These are phyloP conservation scores for Mesocentrotus franciscanus DNA, from an alignment of 53 echinoderm and acorn worm genomes.

Conservation along the genomic window DNA sequence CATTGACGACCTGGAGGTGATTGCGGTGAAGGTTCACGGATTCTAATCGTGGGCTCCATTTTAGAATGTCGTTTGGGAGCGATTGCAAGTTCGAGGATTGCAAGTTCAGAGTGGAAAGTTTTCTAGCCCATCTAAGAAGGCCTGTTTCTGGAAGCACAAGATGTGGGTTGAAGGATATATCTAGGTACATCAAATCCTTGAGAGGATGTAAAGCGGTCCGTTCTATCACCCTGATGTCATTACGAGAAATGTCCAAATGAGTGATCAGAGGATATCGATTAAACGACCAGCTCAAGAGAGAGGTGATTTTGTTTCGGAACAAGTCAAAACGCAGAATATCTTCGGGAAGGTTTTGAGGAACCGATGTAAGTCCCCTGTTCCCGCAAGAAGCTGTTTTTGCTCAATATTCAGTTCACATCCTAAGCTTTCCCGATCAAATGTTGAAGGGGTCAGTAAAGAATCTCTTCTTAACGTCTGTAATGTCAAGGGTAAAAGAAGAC, in stretches of 20 bases:
- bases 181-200: not conserved
- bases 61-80: too few relatives aligned
- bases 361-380: not conserved
- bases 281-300: too few relatives aligned
- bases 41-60: too few relatives aligned
- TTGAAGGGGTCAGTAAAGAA: not conserved
- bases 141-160: conserved; percentile 12
- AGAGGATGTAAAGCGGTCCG: not conserved
- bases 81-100: not conserved
- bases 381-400: not conserved
- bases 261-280: too few relatives aligned
- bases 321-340: not conserved
- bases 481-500: not conserved
- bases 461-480: not conserved
- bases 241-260: too few relatives aligned
- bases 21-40: too few relatives aligned
- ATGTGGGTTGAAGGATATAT: not conserved
- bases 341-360: conserved; percentile 30
- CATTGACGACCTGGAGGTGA: too few relatives aligned
- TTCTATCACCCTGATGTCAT: too few relatives aligned
- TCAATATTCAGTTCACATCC: conserved; percentile 8
- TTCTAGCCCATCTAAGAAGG: not conserved
- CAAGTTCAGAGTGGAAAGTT: not conserved
- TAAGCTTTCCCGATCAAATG: not conserved
- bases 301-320: not conserved